Conservation (phyloP, 1,140 invertebrate species). For the Drosophila grimshawi region DNA sequence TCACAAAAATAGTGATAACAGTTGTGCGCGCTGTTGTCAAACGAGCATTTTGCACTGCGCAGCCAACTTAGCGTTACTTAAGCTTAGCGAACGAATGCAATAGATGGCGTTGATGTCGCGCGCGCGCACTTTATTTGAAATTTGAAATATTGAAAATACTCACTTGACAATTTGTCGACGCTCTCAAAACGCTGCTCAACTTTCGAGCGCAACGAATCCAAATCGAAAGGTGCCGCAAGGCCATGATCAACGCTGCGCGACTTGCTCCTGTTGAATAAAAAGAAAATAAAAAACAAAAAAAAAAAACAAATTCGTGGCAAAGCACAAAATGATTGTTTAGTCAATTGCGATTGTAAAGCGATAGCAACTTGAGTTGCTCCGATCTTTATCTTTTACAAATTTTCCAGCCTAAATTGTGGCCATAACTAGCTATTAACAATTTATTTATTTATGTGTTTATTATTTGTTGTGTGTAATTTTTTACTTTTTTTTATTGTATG, state of each 20-base stretch:
- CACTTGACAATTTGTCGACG: slow-evolving; percentile 87
- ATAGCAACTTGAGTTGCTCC: slow-evolving; percentile 49
- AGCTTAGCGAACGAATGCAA: slow-evolving; percentile 16
- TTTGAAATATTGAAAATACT: slow-evolving; percentile 47
- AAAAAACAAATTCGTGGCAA: slow-evolving; percentile 19
- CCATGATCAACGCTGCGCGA: slow-evolving; percentile 95
- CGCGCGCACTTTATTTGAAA: slow-evolving; percentile 20
- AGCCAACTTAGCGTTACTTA: slow-evolving; percentile 13
- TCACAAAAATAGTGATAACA: slow-evolving; percentile 7
- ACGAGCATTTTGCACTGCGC: slow-evolving; percentile 1
- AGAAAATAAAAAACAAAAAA: slow-evolving; percentile 33
- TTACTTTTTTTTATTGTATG: slow-evolving; percentile 17
- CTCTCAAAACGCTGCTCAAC: slow-evolving; percentile 93
- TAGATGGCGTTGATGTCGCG: slow-evolving; percentile 29
- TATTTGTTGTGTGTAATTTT: slow-evolving; percentile 27
- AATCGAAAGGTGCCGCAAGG: slow-evolving; percentile 91
- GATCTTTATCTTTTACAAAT: slow-evolving; percentile 82
- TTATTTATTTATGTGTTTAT: slow-evolving; percentile 63
- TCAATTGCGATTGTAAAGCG: slow-evolving; percentile 46
- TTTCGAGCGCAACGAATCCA: slow-evolving; percentile 92
- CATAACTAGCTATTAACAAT: slow-evolving; percentile 80
- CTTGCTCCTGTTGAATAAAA: slow-evolving; percentile 90
- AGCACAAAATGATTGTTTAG: slow-evolving; percentile 46
- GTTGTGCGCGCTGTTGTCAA: slow-evolving; percentile 2
- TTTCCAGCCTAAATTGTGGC: slow-evolving; percentile 74